These are phyloP conservation scores for Lepeophtheirus nordmannii DNA, from an alignment of 2,888 invertebrate genomes.

Conservation along the genomic window DNA sequence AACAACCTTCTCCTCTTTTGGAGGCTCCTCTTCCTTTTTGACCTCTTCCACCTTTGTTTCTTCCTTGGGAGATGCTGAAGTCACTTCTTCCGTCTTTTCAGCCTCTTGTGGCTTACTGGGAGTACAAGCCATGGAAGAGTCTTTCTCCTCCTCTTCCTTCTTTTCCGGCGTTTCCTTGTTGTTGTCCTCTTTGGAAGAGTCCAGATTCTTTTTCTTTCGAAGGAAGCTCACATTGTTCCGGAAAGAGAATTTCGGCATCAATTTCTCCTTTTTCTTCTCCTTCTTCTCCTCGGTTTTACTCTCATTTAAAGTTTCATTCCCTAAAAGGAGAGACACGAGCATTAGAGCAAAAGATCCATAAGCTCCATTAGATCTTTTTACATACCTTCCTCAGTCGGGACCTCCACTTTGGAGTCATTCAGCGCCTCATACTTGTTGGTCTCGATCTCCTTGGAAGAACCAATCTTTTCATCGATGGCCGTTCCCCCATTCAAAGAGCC, in stretches of 20 bases:
- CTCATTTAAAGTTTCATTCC: neutral
- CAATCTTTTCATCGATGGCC: neutral
- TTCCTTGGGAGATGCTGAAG: too few species aligned
- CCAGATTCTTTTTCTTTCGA: neutral
- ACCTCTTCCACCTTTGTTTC: neutral
- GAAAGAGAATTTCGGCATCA: neutral
- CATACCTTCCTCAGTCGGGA: neutral
- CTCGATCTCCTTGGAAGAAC: neutral
- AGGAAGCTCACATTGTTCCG: constrained; percentile 1
- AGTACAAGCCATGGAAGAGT: too few species aligned
- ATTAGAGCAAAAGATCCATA: too few species aligned
- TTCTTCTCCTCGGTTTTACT: neutral
- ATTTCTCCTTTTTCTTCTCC: neutral
- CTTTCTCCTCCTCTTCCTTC: neutral
- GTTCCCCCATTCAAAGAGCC: neutral
- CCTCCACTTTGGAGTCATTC: neutral
- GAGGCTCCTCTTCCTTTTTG: neutral
- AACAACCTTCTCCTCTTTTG: neutral
- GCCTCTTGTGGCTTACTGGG: neutral
- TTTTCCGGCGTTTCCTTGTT: neutral
- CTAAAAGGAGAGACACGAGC: too few species aligned
- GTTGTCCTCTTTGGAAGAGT: neutral
- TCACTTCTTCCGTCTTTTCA: neutral
- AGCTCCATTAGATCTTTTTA: too few species aligned
- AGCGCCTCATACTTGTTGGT: neutral